Evolutionary conservation across 1,140 invertebrate genomes (phyloP).

Genomic region (Drosophila orosa): DNA sequence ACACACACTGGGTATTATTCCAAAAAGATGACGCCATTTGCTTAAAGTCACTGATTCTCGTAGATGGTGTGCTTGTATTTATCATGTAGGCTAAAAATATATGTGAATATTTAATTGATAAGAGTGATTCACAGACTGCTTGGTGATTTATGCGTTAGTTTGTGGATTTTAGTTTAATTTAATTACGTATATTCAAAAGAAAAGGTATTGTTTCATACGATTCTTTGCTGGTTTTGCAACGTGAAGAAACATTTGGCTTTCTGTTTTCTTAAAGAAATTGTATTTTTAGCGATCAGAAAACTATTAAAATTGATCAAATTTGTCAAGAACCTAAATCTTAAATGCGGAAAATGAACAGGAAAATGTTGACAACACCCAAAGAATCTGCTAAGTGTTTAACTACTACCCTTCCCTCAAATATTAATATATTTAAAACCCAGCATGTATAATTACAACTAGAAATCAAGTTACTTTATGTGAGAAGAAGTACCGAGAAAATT

Average conservation of each 20-base stretch:
- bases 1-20: constrained; percentile 21
- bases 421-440: not conserved
- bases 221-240: too few relatives aligned
- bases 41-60: constrained; percentile 26
- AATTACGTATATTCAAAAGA: too few relatives aligned
- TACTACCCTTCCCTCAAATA: not conserved
- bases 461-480: not conserved
- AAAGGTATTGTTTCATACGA: not conserved
- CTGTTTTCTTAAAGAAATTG: not conserved
- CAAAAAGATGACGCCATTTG: constrained; percentile 41
- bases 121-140: constrained; percentile 8
- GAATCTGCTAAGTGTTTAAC: not conserved
- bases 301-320: not conserved
- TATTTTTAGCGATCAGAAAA: too few relatives aligned
- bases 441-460: not conserved
- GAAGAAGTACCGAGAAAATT: not conserved
- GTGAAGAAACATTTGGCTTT: too few relatives aligned
- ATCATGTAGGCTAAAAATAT: constrained; percentile 26
- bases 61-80: constrained; percentile 3
- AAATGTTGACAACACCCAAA: not conserved
- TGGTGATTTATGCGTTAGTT: not conserved
- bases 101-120: constrained; percentile 17
- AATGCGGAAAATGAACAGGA: not conserved
- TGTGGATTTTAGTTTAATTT: not conserved
- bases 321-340: not conserved